phyloP scores from a whole-genome alignment of 2,888 invertebrate species.

The Isoperla grammatica region DNA sequence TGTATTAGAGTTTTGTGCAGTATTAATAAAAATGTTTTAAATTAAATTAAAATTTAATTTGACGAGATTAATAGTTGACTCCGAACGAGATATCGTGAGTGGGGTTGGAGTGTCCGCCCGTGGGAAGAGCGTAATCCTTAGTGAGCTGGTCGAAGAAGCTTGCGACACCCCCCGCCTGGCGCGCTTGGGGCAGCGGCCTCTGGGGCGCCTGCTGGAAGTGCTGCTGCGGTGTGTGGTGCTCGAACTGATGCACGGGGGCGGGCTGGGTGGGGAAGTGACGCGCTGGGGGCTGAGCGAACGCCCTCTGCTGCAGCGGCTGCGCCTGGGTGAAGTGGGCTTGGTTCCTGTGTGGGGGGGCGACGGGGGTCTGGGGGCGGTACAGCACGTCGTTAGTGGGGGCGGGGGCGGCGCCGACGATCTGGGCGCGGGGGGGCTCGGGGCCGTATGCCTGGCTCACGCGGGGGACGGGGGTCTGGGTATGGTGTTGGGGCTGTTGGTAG shows the following conservation, averaged over 20 bases:
- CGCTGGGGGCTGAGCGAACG: too few species aligned
- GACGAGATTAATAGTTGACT: conserved; percentile 53
- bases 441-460: conserved; percentile 18
- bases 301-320: not conserved
- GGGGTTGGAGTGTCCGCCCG: conserved; percentile 49
- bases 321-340: conserved; percentile 25
- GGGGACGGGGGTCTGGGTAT: not conserved
- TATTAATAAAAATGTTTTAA: too few species aligned
- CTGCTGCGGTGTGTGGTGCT: conserved; percentile 38
- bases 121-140: conserved; percentile 72
- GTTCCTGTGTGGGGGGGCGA: conserved; percentile 33
- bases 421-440: conserved; percentile 33
- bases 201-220: conserved; percentile 41
- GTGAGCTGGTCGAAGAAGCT: conserved; percentile 73
- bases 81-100: conserved; percentile 72
- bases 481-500: conserved; percentile 26
- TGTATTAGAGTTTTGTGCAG: too few species aligned
- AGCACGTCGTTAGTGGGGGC: conserved; percentile 34
- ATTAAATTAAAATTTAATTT: too few species aligned
- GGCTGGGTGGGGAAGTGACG: not conserved
- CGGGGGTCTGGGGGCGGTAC: conserved; percentile 33
- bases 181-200: conserved; percentile 37
- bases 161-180: conserved; percentile 40
- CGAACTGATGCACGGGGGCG: conserved; percentile 33
- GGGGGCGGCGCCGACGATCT: conserved; percentile 35